phyloP scores from a whole-genome alignment of 2,113 vertebrate species.

The Ondatra zibethicus region DNA sequence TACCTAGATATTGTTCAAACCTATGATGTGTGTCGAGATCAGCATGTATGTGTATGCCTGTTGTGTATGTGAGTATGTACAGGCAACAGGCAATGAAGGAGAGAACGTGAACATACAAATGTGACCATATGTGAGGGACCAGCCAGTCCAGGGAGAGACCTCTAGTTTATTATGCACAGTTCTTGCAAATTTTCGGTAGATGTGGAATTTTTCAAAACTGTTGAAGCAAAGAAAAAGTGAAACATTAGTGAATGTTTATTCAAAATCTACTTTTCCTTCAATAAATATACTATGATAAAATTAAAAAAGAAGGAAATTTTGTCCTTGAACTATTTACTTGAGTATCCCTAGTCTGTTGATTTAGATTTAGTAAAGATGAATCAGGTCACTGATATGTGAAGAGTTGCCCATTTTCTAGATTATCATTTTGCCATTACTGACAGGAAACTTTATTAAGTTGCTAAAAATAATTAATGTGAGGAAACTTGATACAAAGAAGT shows the following conservation, averaged over 20 bases:
- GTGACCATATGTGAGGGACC: background rate
- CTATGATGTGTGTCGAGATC: background rate
- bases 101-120: background rate
- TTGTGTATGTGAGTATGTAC: background rate
- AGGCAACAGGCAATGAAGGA: background rate
- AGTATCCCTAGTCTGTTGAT: background rate
- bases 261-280: background rate
- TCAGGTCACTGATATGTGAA: background rate
- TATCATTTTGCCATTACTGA: background rate
- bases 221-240: background rate
- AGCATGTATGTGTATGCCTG: background rate
- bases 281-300: background rate
- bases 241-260: background rate
- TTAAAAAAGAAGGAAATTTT: constrained; percentile 6
- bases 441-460: background rate
- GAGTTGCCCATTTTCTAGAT: background rate
- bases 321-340: background rate
- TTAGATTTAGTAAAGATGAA: background rate
- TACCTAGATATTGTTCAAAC: background rate
- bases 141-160: background rate
- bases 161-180: background rate
- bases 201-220: background rate
- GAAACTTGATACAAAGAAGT: background rate
- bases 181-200: background rate
- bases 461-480: constrained; percentile 35